These are phyloP conservation scores for Brachionus calyciflorus DNA, from an alignment of 1,140 invertebrate genomes.

Conservation along the genomic window DNA sequence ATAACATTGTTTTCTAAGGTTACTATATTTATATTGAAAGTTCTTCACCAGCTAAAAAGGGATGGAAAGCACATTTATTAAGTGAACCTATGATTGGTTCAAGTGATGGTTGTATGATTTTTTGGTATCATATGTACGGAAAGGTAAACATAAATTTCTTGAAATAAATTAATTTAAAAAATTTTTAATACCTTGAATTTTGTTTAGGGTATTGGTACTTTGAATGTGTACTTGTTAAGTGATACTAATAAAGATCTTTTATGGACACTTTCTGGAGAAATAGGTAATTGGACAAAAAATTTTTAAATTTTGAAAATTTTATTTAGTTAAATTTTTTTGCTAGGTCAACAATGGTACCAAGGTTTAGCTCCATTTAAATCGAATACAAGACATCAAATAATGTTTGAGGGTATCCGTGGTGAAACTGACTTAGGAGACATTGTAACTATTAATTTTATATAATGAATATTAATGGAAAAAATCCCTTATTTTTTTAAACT, in stretches of 20 bases:
- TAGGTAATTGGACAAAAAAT: not conserved
- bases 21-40: conserved; percentile 49
- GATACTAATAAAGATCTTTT: not conserved
- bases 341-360: conserved; percentile 30
- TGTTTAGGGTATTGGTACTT: conserved; percentile 37
- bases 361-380: conserved; percentile 31
- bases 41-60: not conserved
- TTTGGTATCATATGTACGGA: conserved; percentile 50
- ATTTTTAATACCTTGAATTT: not conserved
- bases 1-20: conserved; percentile 47
- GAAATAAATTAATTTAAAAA: not conserved
- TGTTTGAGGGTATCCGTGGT: conserved; percentile 66
- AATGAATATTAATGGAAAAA: too few relatives aligned
- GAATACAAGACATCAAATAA: conserved; percentile 46
- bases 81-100: not conserved
- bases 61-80: conserved; percentile 36
- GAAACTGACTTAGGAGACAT: conserved; percentile 69
- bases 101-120: conserved; percentile 45
- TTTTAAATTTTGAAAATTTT: not conserved
- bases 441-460: conserved; percentile 54
- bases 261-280: conserved; percentile 27
- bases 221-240: conserved; percentile 46
- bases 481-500: too few relatives aligned
- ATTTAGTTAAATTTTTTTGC: not conserved
- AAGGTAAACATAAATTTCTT: not conserved